Conservation (phyloP, 2,888 invertebrate genomes). For the Parapristionchus giblindavisi region DNA sequence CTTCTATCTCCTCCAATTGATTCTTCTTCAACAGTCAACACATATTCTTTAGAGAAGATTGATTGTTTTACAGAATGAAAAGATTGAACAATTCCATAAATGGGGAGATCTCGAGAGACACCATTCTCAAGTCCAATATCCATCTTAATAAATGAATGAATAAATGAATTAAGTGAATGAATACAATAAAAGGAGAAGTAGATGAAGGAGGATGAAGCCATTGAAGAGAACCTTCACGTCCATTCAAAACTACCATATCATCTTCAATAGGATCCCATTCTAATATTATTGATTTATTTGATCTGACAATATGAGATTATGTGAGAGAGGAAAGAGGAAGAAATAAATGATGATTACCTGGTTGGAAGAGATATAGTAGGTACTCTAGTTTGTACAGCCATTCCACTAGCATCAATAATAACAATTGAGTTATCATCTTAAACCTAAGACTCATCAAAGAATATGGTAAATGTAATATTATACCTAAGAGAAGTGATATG, state of each 20-base stretch:
- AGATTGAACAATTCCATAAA: conserved; percentile 16
- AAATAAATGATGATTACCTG: neutral
- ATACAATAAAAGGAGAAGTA: conserved; percentile 17
- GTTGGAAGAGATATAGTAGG: conserved; percentile 3
- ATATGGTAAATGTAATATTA: neutral
- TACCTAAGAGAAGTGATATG: conserved; percentile 10
- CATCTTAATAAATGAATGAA: conserved; percentile 3
- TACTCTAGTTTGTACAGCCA: neutral
- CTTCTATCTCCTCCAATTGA: neutral
- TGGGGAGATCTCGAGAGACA: conserved; percentile 21
- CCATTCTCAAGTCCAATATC: conserved; percentile 26
- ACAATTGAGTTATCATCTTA: conserved; percentile 23
- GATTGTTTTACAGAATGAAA: conserved; percentile 11
- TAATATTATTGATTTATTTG: neutral
- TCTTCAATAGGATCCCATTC: conserved; percentile 25
- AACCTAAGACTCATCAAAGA: neutral
- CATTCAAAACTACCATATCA: conserved; percentile 22
- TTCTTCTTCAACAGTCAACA: conserved; percentile 15
- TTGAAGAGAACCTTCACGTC: conserved; percentile 30
- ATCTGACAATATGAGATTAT: neutral
- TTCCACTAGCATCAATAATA: conserved; percentile 24
- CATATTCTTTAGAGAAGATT: conserved; percentile 12
- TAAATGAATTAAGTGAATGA: neutral
- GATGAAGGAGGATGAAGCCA: conserved; percentile 28
- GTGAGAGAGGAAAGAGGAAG: neutral